Conservation (phyloP, 2,797 vertebrate species). For the Phyllotis vaccarum region DNA sequence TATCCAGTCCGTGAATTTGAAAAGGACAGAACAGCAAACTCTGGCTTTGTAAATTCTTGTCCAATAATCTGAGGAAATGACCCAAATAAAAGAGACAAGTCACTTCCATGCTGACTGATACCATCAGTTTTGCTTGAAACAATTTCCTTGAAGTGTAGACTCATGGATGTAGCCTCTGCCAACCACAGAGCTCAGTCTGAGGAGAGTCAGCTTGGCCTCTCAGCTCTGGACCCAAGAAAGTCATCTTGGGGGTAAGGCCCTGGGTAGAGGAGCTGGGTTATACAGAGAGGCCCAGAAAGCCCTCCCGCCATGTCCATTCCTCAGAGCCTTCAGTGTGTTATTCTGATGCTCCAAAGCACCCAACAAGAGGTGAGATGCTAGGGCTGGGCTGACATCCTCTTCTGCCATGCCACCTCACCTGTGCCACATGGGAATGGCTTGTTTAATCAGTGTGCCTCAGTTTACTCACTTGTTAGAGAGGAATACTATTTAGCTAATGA, state of each 20-base stretch:
- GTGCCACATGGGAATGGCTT: rapidly evolving
- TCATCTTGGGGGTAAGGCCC: rapidly evolving
- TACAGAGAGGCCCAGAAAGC: rapidly evolving
- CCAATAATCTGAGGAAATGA: neutral
- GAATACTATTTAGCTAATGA: rapidly evolving
- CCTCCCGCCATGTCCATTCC: rapidly evolving
- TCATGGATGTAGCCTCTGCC: rapidly evolving
- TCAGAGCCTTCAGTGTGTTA: neutral
- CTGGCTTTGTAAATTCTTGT: neutral
- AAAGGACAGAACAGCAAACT: neutral
- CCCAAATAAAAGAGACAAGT: neutral
- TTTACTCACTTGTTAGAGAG: neutral
- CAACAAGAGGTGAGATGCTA: neutral
- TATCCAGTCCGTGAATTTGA: rapidly evolving
- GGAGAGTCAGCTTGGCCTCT: rapidly evolving
- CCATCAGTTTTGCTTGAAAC: rapidly evolving
- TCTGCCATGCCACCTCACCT: neutral
- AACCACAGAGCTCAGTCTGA: rapidly evolving
- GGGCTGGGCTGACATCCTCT: neutral
- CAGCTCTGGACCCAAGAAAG: rapidly evolving
- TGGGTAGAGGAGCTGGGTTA: rapidly evolving
- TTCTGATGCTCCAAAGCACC: neutral
- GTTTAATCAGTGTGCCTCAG: neutral
- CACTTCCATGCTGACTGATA: neutral
- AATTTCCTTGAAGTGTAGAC: neutral